Percentiles rank a stretch among this genome's conserved stretches.
Conservation (phyloP, 2,888 invertebrate species). For the Galerucella calmariensis region DNA sequence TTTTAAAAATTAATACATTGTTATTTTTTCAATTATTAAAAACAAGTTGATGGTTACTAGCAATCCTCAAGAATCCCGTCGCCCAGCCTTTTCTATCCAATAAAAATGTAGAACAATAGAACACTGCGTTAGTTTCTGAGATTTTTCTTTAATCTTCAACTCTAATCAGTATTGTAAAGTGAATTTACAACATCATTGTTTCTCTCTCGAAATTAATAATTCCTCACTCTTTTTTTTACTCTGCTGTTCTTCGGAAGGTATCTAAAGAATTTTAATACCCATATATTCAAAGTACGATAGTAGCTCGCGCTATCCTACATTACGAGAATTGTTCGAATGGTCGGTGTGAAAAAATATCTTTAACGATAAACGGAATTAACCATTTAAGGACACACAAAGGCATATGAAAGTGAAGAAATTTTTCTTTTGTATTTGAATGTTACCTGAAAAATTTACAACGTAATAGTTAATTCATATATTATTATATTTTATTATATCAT, state of each 20-base stretch:
- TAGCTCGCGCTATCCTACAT: conserved; percentile 21
- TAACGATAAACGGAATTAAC: conserved; percentile 3
- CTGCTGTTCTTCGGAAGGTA: conserved; percentile 21
- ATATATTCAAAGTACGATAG: conserved; percentile 30
- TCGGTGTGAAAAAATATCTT: conserved; percentile 1
- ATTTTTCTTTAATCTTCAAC: conserved; percentile 48
- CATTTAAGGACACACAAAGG: background rate
- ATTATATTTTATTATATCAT: no score
- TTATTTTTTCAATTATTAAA: background rate
- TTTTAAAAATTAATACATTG: no score
- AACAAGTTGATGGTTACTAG: conserved; percentile 20
- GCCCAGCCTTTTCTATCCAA: conserved; percentile 38
- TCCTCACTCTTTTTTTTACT: conserved; percentile 35
- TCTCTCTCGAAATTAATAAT: conserved; percentile 46
- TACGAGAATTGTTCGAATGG: conserved; percentile 29
- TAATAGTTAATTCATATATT: no score
- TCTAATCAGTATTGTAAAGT: conserved; percentile 49
- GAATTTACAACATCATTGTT: conserved; percentile 49
- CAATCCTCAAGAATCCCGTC: conserved; percentile 43
- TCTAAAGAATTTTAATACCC: conserved; percentile 34
- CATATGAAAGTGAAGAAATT: background rate
- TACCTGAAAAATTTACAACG: no score
- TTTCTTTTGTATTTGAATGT: background rate
- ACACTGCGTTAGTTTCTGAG: conserved; percentile 46
- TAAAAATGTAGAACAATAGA: conserved; percentile 45